Evolutionary conservation across 2,113 vertebrate species (phyloP).

Genomic region (Syngnathoides biaculeatus): DNA sequence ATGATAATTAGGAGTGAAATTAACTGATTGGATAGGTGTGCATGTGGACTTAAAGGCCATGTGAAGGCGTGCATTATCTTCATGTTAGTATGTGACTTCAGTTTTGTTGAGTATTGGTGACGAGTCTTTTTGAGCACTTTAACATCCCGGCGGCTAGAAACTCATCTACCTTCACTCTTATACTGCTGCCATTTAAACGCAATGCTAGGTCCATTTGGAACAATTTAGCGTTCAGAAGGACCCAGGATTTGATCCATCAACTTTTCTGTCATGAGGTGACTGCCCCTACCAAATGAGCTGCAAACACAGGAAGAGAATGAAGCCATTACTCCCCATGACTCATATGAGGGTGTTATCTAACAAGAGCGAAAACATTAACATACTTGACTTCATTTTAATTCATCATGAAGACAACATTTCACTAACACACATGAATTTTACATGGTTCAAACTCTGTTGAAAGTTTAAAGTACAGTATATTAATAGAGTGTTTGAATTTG

Average conservation of each 20-base stretch:
- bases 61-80: conserved; percentile 19
- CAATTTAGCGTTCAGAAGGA: too few relatives aligned
- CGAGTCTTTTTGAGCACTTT: conserved; percentile 35
- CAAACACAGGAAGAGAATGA: neutral
- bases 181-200: conserved; percentile 41
- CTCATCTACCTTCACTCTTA: conserved; percentile 25
- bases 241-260: too few relatives aligned
- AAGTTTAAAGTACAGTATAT: neutral
- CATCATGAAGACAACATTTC: neutral
- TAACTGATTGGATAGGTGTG: conserved; percentile 24
- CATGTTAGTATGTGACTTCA: conserved; percentile 27
- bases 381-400: conserved; percentile 1
- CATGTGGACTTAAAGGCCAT: conserved; percentile 8
- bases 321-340: conserved; percentile 55
- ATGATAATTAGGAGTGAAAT: conserved; percentile 68
- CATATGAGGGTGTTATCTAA: conserved; percentile 21
- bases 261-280: too few relatives aligned
- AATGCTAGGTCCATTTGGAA: too few relatives aligned
- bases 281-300: too few relatives aligned
- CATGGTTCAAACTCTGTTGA: neutral
- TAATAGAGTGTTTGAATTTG: neutral
- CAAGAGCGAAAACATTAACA: neutral
- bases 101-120: conserved; percentile 32
- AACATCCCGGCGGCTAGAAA: conserved; percentile 42
- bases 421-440: too few relatives aligned